Conservation (phyloP, 2,797 vertebrate genomes). For the Syngnathus acus region DNA sequence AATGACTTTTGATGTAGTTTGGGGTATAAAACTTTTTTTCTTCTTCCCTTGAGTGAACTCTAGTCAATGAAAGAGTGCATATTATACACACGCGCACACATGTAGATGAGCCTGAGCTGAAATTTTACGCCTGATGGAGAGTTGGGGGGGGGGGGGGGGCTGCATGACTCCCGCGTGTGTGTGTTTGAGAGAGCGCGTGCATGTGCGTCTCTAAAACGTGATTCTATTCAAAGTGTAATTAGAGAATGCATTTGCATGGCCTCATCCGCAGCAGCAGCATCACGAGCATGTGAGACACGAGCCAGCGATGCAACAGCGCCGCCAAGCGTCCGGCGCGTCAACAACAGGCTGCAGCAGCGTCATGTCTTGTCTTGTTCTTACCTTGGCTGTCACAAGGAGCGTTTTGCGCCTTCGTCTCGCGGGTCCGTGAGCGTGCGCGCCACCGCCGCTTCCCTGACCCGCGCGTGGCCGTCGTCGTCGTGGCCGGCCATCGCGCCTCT, state of each 20-base stretch:
- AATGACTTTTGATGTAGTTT: neutral
- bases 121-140: constrained; percentile 25
- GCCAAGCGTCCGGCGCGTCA: constrained; percentile 29
- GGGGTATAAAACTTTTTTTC: neutral
- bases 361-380: constrained; percentile 27
- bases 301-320: constrained; percentile 58
- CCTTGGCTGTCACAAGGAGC: constrained; percentile 64
- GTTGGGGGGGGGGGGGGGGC: neutral
- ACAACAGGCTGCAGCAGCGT: neutral
- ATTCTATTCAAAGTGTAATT: constrained; percentile 69
- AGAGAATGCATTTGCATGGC: constrained; percentile 61
- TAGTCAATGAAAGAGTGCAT: neutral
- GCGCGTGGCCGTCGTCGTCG: constrained; percentile 39
- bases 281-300: constrained; percentile 2
- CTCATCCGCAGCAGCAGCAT: constrained; percentile 14
- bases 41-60: neutral
- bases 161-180: neutral
- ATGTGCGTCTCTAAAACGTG: constrained; percentile 70
- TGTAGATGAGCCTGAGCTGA: constrained; percentile 8
- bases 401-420: constrained; percentile 49
- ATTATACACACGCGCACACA: neutral
- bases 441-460: constrained; percentile 37
- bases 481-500: constrained; percentile 20
- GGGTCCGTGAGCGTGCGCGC: constrained; percentile 39
- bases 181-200: constrained; percentile 42